Percentiles rank a stretch among this genome's conserved stretches.
Conservation (phyloP, 2,113 vertebrate genomes). For the Rhinolophus sinicus region DNA sequence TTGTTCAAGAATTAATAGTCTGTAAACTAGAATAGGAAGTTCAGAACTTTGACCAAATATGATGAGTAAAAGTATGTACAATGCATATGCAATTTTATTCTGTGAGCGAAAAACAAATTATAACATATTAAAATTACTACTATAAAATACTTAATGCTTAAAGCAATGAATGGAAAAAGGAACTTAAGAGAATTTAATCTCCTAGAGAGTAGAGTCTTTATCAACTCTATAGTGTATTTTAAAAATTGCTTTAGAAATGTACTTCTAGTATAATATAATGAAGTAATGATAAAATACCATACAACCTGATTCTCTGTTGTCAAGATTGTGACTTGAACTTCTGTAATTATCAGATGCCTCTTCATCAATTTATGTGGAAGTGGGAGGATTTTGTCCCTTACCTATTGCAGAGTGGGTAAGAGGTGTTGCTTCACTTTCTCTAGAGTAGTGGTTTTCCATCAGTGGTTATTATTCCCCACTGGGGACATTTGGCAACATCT, state of each 20-base stretch:
- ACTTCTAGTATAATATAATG: not conserved
- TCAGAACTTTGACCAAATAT: not conserved
- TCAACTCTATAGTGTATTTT: not conserved
- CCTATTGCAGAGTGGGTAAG: not conserved
- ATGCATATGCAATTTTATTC: conserved; percentile 12
- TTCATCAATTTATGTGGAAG: not conserved
- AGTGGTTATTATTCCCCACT: not conserved
- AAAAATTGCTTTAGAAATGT: not conserved
- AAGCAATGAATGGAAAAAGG: not conserved
- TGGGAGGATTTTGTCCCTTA: not conserved
- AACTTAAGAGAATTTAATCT: not conserved
- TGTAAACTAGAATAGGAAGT: not conserved
- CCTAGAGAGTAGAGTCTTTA: not conserved
- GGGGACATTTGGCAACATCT: not conserved
- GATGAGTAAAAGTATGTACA: not conserved
- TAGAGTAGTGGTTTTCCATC: not conserved
- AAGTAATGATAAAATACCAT: not conserved
- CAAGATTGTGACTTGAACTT: not conserved
- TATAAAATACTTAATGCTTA: not conserved
- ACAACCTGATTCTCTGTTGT: not conserved
- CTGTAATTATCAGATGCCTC: not conserved
- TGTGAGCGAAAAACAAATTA: not conserved
- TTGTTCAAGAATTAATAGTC: not conserved
- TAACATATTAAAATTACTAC: not conserved
- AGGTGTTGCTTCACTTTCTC: not conserved